phyloP scores from a whole-genome alignment of 2,888 invertebrate genomes.

The Zele albiditarsus region DNA sequence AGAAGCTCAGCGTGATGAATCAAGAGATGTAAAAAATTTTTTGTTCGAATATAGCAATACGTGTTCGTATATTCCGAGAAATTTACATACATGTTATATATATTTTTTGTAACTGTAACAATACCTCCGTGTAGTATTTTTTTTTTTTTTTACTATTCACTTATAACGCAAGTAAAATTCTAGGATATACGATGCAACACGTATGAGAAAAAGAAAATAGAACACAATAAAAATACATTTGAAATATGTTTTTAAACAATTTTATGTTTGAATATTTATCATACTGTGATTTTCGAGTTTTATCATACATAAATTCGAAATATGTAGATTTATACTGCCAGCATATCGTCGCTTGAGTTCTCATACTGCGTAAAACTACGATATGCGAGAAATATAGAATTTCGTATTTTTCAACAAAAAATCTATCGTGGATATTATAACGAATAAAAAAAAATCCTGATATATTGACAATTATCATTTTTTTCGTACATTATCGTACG shows the following conservation, averaged over 20 bases:
- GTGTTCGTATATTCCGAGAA: constrained; percentile 13
- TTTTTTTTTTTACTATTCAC: neutral
- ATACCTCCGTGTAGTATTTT: neutral
- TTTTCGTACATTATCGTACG: too few species aligned
- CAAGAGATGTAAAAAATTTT: constrained; percentile 32
- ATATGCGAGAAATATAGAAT: too few species aligned
- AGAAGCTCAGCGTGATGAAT: constrained; percentile 24
- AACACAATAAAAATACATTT: neutral
- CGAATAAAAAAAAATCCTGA: too few species aligned
- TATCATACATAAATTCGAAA: too few species aligned
- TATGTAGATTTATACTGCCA: too few species aligned
- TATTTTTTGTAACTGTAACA: constrained; percentile 18
- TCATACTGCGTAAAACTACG: too few species aligned
- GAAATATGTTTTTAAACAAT: neutral
- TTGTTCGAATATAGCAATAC: neutral
- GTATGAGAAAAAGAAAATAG: neutral
- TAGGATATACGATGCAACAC: neutral
- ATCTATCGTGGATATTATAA: too few species aligned
- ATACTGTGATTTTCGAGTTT: neutral
- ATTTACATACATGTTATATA: constrained; percentile 5
- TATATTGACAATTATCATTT: too few species aligned
- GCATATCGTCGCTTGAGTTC: too few species aligned
- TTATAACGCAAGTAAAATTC: neutral
- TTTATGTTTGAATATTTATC: neutral
- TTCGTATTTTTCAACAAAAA: too few species aligned